Conservation (phyloP, 2,113 vertebrate genomes). For the Zapornia atra region DNA sequence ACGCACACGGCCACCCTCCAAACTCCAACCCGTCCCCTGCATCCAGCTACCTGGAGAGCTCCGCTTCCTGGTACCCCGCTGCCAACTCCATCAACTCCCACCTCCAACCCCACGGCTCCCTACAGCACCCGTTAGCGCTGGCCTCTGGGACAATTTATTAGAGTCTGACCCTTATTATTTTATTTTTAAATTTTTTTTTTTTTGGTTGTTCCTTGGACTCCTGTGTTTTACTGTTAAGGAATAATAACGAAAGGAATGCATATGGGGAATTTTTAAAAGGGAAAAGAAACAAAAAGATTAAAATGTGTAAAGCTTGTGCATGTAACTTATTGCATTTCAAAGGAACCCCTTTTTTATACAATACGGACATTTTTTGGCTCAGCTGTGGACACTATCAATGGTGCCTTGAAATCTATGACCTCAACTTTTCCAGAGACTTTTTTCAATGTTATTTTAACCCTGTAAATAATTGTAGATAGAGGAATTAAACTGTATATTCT, state of each 20-base stretch:
- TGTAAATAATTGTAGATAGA: constrained; percentile 91
- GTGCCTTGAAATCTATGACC: constrained; percentile 89
- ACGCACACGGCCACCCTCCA: constrained; percentile 80
- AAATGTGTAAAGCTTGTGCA: constrained; percentile 99
- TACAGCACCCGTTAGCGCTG: constrained; percentile 95
- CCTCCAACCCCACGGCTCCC: constrained; percentile 89
- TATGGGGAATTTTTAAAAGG: constrained; percentile 80
- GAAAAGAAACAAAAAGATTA: constrained; percentile 78
- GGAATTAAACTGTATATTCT: constrained; percentile 89
- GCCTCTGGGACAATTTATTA: constrained; percentile 99
- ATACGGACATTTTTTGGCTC: constrained; percentile 85
- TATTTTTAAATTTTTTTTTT: background rate
- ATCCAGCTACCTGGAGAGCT: constrained; percentile 92
- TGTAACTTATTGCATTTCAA: constrained; percentile 99
- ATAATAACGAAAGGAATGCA: constrained; percentile 89
- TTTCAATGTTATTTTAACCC: constrained; percentile 82
- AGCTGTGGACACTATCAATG: constrained; percentile 88
- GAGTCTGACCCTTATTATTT: constrained; percentile 26
- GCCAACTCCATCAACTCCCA: constrained; percentile 86
- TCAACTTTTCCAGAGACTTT: constrained; percentile 86
- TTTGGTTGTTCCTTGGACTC: constrained; percentile 78
- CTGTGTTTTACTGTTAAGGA: constrained; percentile 88
- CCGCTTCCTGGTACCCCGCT: constrained; percentile 90
- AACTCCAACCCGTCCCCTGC: constrained; percentile 87
- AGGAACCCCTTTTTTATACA: constrained; percentile 79